A percentile compares a stretch with the other conserved stretches of the same genome.
These are phyloP conservation scores for Mechanitis mazaeus DNA, from an alignment of 2,888 invertebrate genomes.

Conservation along the genomic window DNA sequence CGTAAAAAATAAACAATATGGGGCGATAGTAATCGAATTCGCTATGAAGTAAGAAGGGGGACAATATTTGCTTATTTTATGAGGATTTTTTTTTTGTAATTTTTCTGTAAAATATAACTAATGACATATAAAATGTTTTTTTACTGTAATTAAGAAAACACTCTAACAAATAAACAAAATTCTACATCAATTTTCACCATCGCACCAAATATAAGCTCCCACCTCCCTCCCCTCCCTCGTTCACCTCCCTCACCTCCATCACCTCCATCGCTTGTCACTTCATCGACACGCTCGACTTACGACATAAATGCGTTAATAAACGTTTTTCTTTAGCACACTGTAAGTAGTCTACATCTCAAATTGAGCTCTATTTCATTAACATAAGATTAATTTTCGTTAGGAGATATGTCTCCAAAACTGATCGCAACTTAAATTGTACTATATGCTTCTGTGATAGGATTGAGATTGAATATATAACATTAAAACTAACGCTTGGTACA, in stretches of 20 bases:
- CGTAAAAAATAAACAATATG: conserved; percentile 39
- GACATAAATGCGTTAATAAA: conserved; percentile 65
- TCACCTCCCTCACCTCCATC: conserved; percentile 36
- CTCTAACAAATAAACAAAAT: conserved; percentile 3
- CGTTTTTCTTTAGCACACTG: conserved; percentile 54
- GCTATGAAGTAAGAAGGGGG: conserved; percentile 27
- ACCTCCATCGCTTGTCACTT: conserved; percentile 61
- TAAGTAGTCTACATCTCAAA: conserved; percentile 36
- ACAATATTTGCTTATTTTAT: conserved; percentile 5
- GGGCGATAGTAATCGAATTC: conserved; percentile 62
- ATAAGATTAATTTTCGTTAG: conserved; percentile 22
- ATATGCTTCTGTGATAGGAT: neutral
- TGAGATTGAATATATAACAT: neutral
- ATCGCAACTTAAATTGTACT: neutral
- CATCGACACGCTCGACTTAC: conserved; percentile 59
- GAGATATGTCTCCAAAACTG: neutral
- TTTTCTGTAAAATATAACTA: neutral
- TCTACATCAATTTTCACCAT: no score
- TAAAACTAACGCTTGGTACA: neutral
- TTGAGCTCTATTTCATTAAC: conserved; percentile 22
- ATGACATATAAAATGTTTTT: neutral
- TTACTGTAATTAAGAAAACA: conserved; percentile 1
- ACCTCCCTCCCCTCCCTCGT: neutral
- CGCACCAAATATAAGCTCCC: neutral
- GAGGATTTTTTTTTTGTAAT: no score